phyloP scores from a whole-genome alignment of 2,888 invertebrate genomes.

The Seladonia tumulorum region DNA sequence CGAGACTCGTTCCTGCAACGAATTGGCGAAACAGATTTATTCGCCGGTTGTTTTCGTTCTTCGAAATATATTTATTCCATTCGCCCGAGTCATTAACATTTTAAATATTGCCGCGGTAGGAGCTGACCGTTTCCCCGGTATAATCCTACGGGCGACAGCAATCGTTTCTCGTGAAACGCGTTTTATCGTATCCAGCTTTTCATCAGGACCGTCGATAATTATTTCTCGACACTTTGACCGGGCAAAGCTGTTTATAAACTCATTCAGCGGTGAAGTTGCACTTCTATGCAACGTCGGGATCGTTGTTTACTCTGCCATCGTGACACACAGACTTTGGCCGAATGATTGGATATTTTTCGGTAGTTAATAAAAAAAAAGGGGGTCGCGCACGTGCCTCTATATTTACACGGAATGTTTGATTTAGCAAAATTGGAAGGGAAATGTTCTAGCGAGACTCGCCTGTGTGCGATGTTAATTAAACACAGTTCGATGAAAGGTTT shows the following conservation, averaged over 20 bases:
- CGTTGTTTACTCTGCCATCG: neutral
- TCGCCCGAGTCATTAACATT: constrained; percentile 19
- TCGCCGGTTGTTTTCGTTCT: neutral
- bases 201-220: constrained; percentile 5
- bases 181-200: neutral
- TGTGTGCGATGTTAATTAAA: neutral
- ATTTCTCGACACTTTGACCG: neutral
- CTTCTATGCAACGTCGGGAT: no score
- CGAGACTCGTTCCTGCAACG: neutral
- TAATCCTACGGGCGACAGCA: neutral
- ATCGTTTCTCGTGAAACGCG: neutral
- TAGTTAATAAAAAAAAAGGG: neutral
- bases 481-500: neutral
- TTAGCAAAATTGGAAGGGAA: neutral
- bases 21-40: neutral
- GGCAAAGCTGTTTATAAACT: neutral
- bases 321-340: neutral
- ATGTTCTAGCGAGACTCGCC: neutral
- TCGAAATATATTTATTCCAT: neutral
- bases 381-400: neutral
- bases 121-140: neutral
- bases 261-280: neutral
- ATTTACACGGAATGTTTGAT: neutral
- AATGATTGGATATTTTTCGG: neutral
- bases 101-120: constrained; percentile 9